Evolutionary conservation across 2,888 invertebrate species (phyloP).

Genomic region (Syritta pipiens): DNA sequence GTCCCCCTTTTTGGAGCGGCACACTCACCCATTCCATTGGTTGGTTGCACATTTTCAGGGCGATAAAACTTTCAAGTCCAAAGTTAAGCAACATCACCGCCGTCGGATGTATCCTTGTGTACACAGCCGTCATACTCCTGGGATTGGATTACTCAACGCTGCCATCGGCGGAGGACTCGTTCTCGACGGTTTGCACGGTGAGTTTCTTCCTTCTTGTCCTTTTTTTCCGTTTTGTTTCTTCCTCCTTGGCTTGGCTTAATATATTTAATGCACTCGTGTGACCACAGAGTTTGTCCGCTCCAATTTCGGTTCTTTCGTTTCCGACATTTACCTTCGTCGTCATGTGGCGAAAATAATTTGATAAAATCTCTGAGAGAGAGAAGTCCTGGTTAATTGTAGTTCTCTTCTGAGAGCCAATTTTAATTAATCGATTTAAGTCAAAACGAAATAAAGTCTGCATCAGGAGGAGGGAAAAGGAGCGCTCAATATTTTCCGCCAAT

Average conservation of each 20-base stretch:
- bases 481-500: conserved; percentile 1
- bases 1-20: not conserved
- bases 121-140: conserved; percentile 90
- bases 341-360: not conserved
- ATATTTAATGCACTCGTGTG: conserved; percentile 54
- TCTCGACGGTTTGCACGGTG: conserved; percentile 92
- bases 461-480: not conserved
- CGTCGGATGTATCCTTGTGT: conserved; percentile 94
- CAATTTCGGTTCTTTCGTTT: conserved; percentile 2
- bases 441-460: not conserved
- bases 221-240: conserved; percentile 6
- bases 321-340: conserved; percentile 6
- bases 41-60: conserved; percentile 80
- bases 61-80: conserved; percentile 95
- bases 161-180: conserved; percentile 84
- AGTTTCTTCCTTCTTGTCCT: conserved; percentile 78
- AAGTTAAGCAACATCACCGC: conserved; percentile 95
- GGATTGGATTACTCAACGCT: conserved; percentile 91
- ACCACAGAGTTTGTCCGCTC: conserved; percentile 18
- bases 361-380: not conserved
- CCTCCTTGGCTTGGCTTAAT: conserved; percentile 25
- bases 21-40: not conserved
- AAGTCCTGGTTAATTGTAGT: not conserved
- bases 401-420: not conserved
- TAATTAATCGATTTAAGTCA: not conserved